Conservation (phyloP, 2,888 invertebrate genomes). For the Gonocerus acuteangulatus region DNA sequence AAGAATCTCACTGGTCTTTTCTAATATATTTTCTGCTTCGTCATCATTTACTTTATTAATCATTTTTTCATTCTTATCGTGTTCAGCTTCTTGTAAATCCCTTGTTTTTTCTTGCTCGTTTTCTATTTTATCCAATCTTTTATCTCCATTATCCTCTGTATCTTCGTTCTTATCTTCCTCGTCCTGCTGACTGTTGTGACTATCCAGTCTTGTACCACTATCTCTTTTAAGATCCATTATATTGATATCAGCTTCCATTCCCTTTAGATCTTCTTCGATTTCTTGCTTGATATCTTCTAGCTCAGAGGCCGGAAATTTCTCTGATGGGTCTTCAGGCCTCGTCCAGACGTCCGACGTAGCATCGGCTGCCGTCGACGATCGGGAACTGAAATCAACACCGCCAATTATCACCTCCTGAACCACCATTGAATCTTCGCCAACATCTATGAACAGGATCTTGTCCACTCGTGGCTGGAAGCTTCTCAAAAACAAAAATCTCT, state of each 20-base stretch:
- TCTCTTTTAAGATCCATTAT: background rate
- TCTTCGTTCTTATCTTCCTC: background rate
- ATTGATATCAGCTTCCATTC: constrained; percentile 5
- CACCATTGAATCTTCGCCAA: background rate
- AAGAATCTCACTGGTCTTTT: background rate
- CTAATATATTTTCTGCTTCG: background rate
- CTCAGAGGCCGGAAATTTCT: constrained; percentile 10
- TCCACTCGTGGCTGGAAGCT: background rate
- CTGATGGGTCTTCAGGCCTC: constrained; percentile 1
- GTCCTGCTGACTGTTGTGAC: background rate
- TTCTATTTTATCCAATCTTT: background rate
- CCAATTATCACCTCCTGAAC: constrained; percentile 4
- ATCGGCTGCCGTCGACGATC: background rate
- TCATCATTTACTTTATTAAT: too few relatives aligned
- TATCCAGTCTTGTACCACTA: too few relatives aligned
- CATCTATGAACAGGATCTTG: background rate
- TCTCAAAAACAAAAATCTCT: background rate
- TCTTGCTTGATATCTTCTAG: constrained; percentile 17
- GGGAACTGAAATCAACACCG: constrained; percentile 15
- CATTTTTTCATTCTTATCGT: background rate
- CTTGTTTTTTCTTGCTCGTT: background rate
- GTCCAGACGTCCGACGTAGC: constrained; percentile 3
- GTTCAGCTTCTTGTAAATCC: background rate
- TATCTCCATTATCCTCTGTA: background rate
- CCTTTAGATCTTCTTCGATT: constrained; percentile 14